Percentiles rank a stretch among this genome's conserved stretches.
These are phyloP conservation scores for Rhabditophanes sp. DNA, from an alignment of 2,888 invertebrate genomes.

Conservation along the genomic window DNA sequence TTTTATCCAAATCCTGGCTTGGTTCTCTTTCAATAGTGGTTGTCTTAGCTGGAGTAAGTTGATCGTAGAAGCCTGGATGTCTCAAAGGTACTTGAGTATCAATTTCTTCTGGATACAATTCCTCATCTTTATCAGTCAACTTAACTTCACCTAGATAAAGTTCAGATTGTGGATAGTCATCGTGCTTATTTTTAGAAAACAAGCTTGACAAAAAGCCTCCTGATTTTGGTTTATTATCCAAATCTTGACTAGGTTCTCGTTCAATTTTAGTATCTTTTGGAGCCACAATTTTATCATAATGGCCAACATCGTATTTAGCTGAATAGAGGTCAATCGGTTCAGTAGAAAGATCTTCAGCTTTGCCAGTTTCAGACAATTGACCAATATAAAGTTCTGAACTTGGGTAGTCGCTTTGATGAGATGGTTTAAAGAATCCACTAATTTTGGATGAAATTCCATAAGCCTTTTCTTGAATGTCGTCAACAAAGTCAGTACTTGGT, in stretches of 20 bases:
- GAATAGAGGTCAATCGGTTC: too few species aligned
- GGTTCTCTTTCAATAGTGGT: too few species aligned
- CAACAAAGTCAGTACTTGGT: too few species aligned
- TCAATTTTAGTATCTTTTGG: slow-evolving; percentile 7
- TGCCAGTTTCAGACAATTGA: slow-evolving; percentile 3
- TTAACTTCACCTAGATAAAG: slow-evolving; percentile 8
- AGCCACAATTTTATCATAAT: too few species aligned
- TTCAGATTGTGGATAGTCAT: too few species aligned
- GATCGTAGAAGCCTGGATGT: too few species aligned
- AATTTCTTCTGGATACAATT: too few species aligned
- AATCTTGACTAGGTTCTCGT: slow-evolving; percentile 11
- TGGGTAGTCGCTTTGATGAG: slow-evolving; percentile 9
- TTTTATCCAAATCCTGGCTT: too few species aligned
- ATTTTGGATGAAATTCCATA: slow-evolving; percentile 6
- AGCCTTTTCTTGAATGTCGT: slow-evolving; percentile 4
- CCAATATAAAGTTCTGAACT: slow-evolving; percentile 8
- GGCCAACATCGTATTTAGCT: too few species aligned
- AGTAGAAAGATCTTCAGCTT: slow-evolving; percentile 8
- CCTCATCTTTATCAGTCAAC: slow-evolving; percentile 6
- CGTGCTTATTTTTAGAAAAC: slow-evolving; percentile 4
- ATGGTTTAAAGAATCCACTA: slow-evolving; percentile 9
- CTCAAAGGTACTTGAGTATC: too few species aligned
- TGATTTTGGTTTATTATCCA: slow-evolving; percentile 14
- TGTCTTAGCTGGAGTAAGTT: too few species aligned
- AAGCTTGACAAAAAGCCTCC: slow-evolving; percentile 10